phyloP scores from a whole-genome alignment of 2,888 invertebrate species.

The Diadegma fenestrale region DNA sequence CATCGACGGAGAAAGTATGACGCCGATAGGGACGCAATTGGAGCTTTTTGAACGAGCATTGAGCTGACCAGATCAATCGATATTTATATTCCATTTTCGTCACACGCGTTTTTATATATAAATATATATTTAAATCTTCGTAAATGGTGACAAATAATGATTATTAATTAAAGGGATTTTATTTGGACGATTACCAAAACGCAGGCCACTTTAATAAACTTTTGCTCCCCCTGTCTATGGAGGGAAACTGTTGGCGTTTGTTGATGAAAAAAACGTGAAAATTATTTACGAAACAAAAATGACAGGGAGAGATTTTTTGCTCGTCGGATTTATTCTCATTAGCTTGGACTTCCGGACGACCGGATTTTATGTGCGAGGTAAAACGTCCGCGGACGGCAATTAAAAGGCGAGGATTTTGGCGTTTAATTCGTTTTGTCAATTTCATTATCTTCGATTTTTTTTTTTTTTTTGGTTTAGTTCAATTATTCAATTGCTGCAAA shows the following conservation, averaged over 20 bases:
- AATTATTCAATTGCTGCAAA: conserved; percentile 32
- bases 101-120: background rate
- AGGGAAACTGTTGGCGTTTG: conserved; percentile 29
- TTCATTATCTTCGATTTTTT: conserved; percentile 27
- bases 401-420: conserved; percentile 50
- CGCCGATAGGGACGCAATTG: conserved; percentile 78
- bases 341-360: conserved; percentile 21
- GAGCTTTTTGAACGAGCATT: conserved; percentile 76
- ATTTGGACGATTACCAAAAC: conserved; percentile 34
- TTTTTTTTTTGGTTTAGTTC: background rate
- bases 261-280: conserved; percentile 37
- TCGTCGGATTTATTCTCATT: conserved; percentile 34
- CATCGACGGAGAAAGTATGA: conserved; percentile 74
- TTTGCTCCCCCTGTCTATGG: conserved; percentile 8
- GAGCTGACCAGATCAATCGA: conserved; percentile 69
- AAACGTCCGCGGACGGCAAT: conserved; percentile 77
- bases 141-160: conserved; percentile 15
- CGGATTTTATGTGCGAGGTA: conserved; percentile 27
- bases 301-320: conserved; percentile 26
- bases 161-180: conserved; percentile 18
- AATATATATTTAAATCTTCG: conserved; percentile 1
- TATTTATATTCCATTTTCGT: conserved; percentile 16
- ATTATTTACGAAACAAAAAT: conserved; percentile 1
- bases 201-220: conserved; percentile 69
- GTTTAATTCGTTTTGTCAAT: conserved; percentile 16